These are phyloP conservation scores for Drosophila nannoptera DNA, from an alignment of 1,140 invertebrate genomes.

Conservation along the genomic window DNA sequence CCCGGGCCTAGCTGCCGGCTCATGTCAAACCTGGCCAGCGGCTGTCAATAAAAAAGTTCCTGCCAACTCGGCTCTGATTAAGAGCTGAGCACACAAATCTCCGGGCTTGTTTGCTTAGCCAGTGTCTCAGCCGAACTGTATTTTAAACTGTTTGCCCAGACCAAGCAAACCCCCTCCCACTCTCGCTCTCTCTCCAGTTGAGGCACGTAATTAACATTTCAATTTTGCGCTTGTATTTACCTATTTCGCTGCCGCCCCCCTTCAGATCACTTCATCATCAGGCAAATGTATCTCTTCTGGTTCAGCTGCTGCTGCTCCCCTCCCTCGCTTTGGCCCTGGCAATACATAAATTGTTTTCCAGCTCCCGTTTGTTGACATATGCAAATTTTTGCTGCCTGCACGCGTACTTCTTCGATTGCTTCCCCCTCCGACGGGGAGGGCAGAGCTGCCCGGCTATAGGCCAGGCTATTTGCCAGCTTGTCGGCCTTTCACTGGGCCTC, in stretches of 20 bases:
- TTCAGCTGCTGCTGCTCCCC: constrained; percentile 35
- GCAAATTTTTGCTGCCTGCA: constrained; percentile 68
- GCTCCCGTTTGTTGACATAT: constrained; percentile 76
- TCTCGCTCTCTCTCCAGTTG: neutral
- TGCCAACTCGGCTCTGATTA: constrained; percentile 61
- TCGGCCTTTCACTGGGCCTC: constrained; percentile 38
- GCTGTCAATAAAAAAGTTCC: constrained; percentile 52
- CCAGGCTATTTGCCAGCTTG: constrained; percentile 42
- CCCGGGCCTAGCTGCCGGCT: constrained; percentile 32
- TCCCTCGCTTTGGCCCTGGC: constrained; percentile 22
- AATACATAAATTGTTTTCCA: constrained; percentile 69
- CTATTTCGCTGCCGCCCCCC: neutral
- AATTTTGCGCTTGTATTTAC: constrained; percentile 58
- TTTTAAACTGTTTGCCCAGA: constrained; percentile 71
- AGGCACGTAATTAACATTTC: constrained; percentile 76
- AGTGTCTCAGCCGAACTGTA: constrained; percentile 75
- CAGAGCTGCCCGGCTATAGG: neutral
- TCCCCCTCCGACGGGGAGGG: constrained; percentile 9
- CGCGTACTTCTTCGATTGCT: constrained; percentile 61
- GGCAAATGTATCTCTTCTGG: constrained; percentile 74
- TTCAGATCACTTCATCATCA: constrained; percentile 39
- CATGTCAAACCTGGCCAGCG: constrained; percentile 48
- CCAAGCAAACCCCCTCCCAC: neutral
- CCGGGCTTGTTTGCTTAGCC: constrained; percentile 65
- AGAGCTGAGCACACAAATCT: constrained; percentile 74